A percentile compares a stretch with the other conserved stretches of the same genome.
phyloP scores from a whole-genome alignment of 1,140 invertebrate genomes.

The Drepana arcuata region DNA sequence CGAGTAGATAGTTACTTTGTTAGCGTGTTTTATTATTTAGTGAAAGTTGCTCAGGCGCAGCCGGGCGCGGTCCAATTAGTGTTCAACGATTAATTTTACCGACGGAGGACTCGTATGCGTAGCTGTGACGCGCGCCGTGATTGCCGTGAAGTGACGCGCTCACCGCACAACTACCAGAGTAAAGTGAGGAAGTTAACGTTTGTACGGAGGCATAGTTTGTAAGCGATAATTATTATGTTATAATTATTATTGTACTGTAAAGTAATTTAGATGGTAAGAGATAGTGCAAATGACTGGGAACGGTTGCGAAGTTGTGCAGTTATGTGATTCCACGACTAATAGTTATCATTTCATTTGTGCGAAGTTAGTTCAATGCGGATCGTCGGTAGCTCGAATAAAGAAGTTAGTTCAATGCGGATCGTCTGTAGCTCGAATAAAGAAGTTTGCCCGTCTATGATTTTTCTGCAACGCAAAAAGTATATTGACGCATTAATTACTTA shows the following conservation, averaged over 20 bases:
- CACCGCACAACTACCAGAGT: too few relatives aligned
- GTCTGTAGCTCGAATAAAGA: too few relatives aligned
- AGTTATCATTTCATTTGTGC: too few relatives aligned
- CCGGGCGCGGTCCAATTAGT: slow-evolving; percentile 58
- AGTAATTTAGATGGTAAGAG: slow-evolving; percentile 52
- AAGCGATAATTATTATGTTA: slow-evolving; percentile 58
- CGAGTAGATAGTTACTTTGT: slow-evolving; percentile 64
- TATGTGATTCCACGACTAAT: slow-evolving; percentile 7
- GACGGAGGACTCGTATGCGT: slow-evolving; percentile 34
- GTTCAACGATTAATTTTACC: slow-evolving; percentile 49
- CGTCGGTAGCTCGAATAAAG: too few relatives aligned
- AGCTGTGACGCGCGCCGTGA: slow-evolving; percentile 22
- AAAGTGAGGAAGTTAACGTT: slow-evolving; percentile 39
- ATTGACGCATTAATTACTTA: too few relatives aligned
- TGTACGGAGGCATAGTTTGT: slow-evolving; percentile 49
- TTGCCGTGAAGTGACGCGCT: slow-evolving; percentile 21
- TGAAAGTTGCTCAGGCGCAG: slow-evolving; percentile 68
- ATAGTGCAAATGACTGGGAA: slow-evolving; percentile 69
- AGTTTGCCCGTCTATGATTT: too few relatives aligned
- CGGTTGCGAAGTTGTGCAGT: slow-evolving; percentile 36
- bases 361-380: too few relatives aligned
- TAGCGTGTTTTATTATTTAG: slow-evolving; percentile 66
- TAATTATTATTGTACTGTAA: slow-evolving; percentile 58
- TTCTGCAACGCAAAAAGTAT: too few relatives aligned
- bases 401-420: too few relatives aligned